Base-by-base conservation (phyloP, 2,113 vertebrate species). In the Piaya cayana region DNA sequence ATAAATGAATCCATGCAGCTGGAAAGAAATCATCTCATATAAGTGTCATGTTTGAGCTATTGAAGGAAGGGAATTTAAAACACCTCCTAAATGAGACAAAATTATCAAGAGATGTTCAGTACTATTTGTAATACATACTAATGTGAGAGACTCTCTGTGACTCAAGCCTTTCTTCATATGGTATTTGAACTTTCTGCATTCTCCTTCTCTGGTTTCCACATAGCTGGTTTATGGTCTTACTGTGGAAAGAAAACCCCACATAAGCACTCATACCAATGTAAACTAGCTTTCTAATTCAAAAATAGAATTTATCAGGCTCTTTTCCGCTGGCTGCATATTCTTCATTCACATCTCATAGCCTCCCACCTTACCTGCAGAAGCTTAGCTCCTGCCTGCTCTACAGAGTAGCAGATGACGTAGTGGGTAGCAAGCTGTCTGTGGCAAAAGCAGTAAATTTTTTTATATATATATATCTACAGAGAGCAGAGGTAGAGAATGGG, bases 21-120 rank as follows among this genome's bases (percentile, higher is more conserved):
- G 81, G 72, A 90, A 85, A 82, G 64, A 97, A 97, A 96, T 97
- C 56, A 85, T 81, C 53, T 83, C 50, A 58, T 91, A 9, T 72
- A 62, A 89, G 58, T 93, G 89, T 86, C 81, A 84, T 87, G 50
- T 85, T 25, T 93, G 92, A 95, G 84, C 82, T 53, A 82, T 18
- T 63, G 52, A 91, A 92, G 72, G 79, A 82, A 69, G 11, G 18
- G 45, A 85, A 72, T 77, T 71, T 74, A 45, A 86, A 19, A 3
- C 25, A 7, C 17, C 30, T 84, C 81, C 74, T n/a, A 69, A 91
- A 64, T 65, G 32, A 91, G 63, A 67, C 8, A 80, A 70, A 91
- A 72, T 50, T 85, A 80, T 32, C 0, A 3, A 76, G 49, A 76
- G 27, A 19, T 59, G 11, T 72, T 82, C 42, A 15, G 26, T n/a